Percentiles rank a stretch among this genome's conserved stretches.
These are phyloP conservation scores for Chlorodrepanis virens DNA, from an alignment of 2,113 vertebrate genomes.

Conservation along the genomic window DNA sequence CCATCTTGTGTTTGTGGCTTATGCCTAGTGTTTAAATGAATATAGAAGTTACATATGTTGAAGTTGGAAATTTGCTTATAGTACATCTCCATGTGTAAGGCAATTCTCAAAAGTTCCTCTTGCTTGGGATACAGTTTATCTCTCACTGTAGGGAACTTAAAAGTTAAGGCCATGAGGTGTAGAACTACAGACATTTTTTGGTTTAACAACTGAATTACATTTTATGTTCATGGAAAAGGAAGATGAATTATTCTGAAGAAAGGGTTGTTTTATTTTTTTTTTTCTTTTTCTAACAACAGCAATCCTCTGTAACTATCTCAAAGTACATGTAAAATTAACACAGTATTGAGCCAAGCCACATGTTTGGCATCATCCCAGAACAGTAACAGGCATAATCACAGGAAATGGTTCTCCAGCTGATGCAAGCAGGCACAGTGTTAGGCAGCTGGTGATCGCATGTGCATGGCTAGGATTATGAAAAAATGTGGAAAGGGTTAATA, in stretches of 20 bases:
- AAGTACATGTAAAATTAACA: not conserved
- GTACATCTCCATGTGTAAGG: not conserved
- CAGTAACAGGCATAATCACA: not conserved
- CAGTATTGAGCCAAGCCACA: not conserved
- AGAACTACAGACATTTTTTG: not conserved
- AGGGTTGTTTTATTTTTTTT: not conserved
- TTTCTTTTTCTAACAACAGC: not conserved
- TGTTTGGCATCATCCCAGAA: not conserved
- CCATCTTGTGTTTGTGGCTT: not conserved
- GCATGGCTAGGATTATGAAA: not conserved
- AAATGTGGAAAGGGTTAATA: not conserved
- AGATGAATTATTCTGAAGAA: not conserved
- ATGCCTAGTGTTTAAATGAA: not conserved
- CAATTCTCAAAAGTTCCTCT: not conserved
- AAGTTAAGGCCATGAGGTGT: not conserved
- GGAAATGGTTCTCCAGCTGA: not conserved
- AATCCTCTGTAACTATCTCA: not conserved
- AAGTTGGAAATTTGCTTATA: not conserved
- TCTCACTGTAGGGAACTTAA: accelerated
- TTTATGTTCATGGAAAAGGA: not conserved
- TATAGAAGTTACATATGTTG: not conserved
- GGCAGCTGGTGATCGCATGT: not conserved
- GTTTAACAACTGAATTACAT: not conserved
- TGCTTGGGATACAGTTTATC: not conserved
- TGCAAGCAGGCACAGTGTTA: not conserved